Conservation (phyloP, 2,888 invertebrate species). For the Drosophila sordidapex region DNA sequence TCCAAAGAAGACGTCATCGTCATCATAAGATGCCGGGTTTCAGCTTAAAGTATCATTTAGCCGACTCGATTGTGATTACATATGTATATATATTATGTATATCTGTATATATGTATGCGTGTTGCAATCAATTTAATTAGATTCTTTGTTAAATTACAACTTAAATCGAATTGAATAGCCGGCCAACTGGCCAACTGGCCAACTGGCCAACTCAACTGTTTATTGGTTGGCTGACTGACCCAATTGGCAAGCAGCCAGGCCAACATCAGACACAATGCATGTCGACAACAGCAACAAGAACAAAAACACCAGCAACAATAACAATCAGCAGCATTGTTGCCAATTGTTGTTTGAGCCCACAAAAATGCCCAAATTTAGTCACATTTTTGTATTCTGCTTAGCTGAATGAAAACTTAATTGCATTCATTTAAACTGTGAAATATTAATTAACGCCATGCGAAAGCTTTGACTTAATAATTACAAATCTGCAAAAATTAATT, state of each 20-base stretch:
- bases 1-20: conserved; percentile 8
- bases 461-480: background rate
- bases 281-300: conserved; percentile 15
- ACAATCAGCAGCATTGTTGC: conserved; percentile 39
- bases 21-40: background rate
- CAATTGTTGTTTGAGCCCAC: conserved; percentile 25
- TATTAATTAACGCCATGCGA: background rate
- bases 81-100: background rate
- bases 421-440: background rate
- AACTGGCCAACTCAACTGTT: conserved; percentile 7
- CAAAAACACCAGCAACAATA: conserved; percentile 16
- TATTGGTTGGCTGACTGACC: conserved; percentile 53
- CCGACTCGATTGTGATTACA: background rate
- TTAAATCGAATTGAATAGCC: conserved; percentile 18
- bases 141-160: conserved; percentile 41
- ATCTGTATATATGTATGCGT: background rate
- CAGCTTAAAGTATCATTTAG: background rate
- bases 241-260: conserved; percentile 76
- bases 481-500: background rate
- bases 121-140: conserved; percentile 48
- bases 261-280: conserved; percentile 56
- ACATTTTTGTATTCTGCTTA: background rate
- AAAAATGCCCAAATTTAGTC: background rate
- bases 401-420: background rate
- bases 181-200: conserved; percentile 3